Evolutionary conservation across 1,140 invertebrate species (phyloP), one percentile per base, ranked within the genome.

Genomic region (Pachypsylla venusta): DNA sequence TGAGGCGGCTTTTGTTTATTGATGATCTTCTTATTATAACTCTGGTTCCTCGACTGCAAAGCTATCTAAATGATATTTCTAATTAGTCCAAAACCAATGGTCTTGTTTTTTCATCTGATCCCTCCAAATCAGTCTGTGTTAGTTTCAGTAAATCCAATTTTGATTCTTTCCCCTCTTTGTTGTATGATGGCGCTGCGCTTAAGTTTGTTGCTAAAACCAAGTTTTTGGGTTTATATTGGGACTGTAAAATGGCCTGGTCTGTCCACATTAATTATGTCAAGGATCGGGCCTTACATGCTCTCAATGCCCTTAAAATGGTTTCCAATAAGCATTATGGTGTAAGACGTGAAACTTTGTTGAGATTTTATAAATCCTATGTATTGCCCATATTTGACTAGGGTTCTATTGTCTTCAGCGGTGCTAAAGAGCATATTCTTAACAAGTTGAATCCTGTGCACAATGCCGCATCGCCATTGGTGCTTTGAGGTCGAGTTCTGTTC

Each of bases 21-120:
- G 59, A 60, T 27, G 59, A 60, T 57, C n/a, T 16, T 20, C 25
- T 42, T 56, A 14, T 60, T 25, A 3, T 26, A 25, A 19, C 25
- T 25, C 5, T 7, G 25, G 48, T n/a, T n/a, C n/a, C n/a, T 35
- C 30, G 30, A 12, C 30, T 35, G 10, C 30, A 35, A 16, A 16
- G 16, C 30, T 12, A 10, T 12, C 30, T 35, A 16, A 16, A 35
- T 35, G 16, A 35, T 35, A 12, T 35, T 12, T 16, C 16, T 16
- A 35, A 35, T 35, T 35, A 16, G 30, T 35, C 30, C 30, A 35
- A 16, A 35, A 35, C 10, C 30, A 35, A 35, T 35, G 30, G 30
- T 16, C 30, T 12, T 35, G 30, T 35, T 16, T 35, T 35, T 35
- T 35, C 30, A 35, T 14, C 54, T 2, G 54, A 56, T 26, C 30